These are phyloP conservation scores for Sigmodon hispidus DNA, from an alignment of 2,113 vertebrate species.

Conservation along the genomic window DNA sequence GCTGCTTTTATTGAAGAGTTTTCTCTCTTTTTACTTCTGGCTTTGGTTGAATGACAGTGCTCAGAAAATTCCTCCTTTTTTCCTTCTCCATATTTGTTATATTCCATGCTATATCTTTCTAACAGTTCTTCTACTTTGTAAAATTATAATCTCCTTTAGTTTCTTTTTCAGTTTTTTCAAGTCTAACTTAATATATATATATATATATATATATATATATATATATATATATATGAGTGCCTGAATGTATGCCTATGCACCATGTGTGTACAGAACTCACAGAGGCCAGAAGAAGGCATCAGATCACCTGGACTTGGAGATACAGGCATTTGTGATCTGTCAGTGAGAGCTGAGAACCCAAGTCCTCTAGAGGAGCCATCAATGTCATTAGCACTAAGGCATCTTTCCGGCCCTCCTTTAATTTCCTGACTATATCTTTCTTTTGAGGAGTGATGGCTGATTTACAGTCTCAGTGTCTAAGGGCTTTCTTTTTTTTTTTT, in stretches of 20 bases:
- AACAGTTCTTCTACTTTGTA: constrained; percentile 62
- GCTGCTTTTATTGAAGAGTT: constrained; percentile 89
- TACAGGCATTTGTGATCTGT: neutral
- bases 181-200: too few relatives aligned
- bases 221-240: neutral
- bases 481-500: too few relatives aligned
- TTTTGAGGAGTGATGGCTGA: constrained; percentile 69
- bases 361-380: neutral
- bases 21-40: constrained; percentile 67
- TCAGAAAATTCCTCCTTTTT: neutral
- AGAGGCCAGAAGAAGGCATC: too few relatives aligned
- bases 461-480: neutral
- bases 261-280: neutral
- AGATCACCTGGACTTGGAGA: too few relatives aligned
- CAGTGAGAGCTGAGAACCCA: neutral
- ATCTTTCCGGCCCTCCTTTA: neutral
- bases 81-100: neutral
- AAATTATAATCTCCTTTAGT: neutral
- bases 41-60: neutral
- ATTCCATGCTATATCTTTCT: neutral
- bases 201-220: too few relatives aligned
- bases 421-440: neutral
- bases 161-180: neutral
- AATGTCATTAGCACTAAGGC: neutral
- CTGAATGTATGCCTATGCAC: neutral